Conservation (phyloP, 2,113 vertebrate species). For the rabbit (Oryctolagus cuniculus) region mOryCun1.1 NC_091440.1:10404001-10404500, state of each 20-base stretch:
- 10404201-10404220: not conserved
- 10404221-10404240: not conserved
- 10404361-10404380: not conserved
- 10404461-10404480: constrained; percentile 47
- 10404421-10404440: not conserved
- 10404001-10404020: not conserved
- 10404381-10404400: not conserved
- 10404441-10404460: constrained; percentile 19
- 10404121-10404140: not conserved
- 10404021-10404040: not conserved
- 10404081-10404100: accelerated
- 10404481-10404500: not conserved
- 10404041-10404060: not conserved
- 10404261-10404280: not conserved
- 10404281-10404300: not conserved
- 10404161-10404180: not conserved
- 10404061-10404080: not conserved
- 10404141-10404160: not conserved
- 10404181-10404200: not conserved
- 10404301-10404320: not conserved
- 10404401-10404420: not conserved
- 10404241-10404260: not conserved
- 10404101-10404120: not conserved
- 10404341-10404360: not conserved
- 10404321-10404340: not conserved